phyloP scores from a whole-genome alignment of 2,797 vertebrate species.

The Periophthalmus magnuspinnatus region DNA sequence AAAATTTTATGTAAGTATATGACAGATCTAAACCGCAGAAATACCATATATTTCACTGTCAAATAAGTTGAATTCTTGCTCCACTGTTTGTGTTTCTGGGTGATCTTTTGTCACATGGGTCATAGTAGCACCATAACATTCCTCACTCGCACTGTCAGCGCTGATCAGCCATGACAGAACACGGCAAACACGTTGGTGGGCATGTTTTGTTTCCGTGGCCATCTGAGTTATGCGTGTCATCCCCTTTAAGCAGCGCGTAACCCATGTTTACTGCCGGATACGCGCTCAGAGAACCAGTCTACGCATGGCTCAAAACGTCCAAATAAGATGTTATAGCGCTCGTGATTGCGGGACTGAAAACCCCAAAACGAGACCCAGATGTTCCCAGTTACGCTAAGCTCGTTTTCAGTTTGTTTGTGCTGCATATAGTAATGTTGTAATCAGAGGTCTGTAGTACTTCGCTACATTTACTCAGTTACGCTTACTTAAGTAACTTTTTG shows the following conservation, averaged over 20 bases:
- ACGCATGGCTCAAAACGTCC: conserved; percentile 17
- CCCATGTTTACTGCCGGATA: conserved; percentile 37
- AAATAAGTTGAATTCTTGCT: not conserved
- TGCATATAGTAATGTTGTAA: conserved; percentile 44
- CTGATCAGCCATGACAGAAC: conserved; percentile 5
- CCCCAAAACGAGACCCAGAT: conserved; percentile 65
- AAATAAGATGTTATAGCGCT: conserved; percentile 43
- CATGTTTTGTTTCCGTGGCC: conserved; percentile 8
- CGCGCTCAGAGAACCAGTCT: conserved; percentile 23
- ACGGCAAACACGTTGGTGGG: not conserved
- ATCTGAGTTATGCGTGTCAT: conserved; percentile 8
- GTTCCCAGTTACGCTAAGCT: conserved; percentile 53
- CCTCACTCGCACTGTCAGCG: not conserved
- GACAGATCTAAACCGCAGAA: not conserved
- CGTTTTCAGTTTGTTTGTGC: conserved; percentile 53
- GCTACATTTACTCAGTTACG: no score
- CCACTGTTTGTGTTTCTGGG: not conserved
- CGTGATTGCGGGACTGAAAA: conserved; percentile 45
- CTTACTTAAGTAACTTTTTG: no score
- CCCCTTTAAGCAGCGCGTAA: conserved; percentile 11
- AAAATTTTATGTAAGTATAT: no score
- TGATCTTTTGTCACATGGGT: conserved; percentile 6
- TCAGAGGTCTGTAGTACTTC: not conserved
- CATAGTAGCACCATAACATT: conserved; percentile 11
- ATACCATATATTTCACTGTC: not conserved